Conservation (phyloP, 2,888 invertebrate species). For the Cylindroiulus punctatus region DNA sequence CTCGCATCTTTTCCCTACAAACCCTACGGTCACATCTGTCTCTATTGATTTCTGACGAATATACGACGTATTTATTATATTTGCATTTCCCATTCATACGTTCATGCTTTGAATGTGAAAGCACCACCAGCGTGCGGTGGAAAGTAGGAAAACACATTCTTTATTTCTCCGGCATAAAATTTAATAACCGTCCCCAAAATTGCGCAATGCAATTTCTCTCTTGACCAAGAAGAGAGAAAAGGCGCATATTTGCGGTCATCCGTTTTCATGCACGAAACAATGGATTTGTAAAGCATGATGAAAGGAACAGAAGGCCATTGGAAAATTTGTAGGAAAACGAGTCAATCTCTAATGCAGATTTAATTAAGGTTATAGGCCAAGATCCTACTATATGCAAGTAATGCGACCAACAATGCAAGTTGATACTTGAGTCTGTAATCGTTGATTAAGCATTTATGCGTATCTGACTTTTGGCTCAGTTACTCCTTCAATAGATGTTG, state of each 20-base stretch:
- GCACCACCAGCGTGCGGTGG: not conserved
- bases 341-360: not conserved
- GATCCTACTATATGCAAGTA: too few species aligned
- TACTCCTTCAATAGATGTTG: too few species aligned
- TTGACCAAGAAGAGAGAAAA: too few species aligned
- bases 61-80: not conserved
- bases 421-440: too few species aligned
- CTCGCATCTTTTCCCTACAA: not conserved
- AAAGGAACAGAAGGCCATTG: not conserved
- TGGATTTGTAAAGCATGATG: not conserved
- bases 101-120: not conserved
- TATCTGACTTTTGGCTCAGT: too few species aligned
- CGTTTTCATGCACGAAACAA: not conserved
- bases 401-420: too few species aligned
- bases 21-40: not conserved
- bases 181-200: not conserved
- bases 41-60: conserved; percentile 21
- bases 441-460: too few species aligned
- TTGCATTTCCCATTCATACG: conserved; percentile 2
- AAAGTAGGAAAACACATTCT: not conserved
- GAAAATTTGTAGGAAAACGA: not conserved
- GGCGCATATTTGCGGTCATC: not conserved
- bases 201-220: not conserved
- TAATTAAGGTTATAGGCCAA: not conserved
- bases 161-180: not conserved